Percentiles rank a stretch among this genome's conserved stretches.
Evolutionary conservation across 2,797 vertebrate genomes (phyloP).

Genomic region (Brachyrhaphis roseni): DNA sequence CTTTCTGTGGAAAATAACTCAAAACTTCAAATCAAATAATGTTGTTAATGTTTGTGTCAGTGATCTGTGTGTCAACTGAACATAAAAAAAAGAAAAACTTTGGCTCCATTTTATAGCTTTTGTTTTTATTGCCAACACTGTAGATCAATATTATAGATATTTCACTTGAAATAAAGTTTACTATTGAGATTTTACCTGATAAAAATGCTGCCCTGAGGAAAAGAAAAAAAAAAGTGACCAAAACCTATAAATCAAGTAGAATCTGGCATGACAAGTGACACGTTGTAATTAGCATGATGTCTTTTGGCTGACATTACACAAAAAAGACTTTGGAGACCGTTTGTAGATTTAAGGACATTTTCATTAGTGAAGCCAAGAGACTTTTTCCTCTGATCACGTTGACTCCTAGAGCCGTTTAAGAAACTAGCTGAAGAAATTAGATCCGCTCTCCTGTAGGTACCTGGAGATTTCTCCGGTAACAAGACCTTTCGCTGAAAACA

Average conservation of each 20-base stretch:
- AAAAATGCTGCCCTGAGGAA: neutral
- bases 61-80: neutral
- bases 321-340: neutral
- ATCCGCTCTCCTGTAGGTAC: constrained; percentile 27
- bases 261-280: neutral
- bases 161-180: no score
- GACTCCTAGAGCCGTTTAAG: constrained; percentile 14
- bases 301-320: neutral
- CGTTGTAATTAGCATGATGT: neutral
- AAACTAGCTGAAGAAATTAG: constrained; percentile 53
- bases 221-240: no score
- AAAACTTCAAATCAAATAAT: neutral
- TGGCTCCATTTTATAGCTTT: neutral
- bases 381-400: constrained; percentile 27
- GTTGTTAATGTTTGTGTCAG: neutral
- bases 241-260: neutral
- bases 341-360: neutral
- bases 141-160: neutral
- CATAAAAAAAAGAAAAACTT: neutral
- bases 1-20: neutral
- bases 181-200: neutral
- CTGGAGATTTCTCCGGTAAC: constrained; percentile 37
- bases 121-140: neutral
- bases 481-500: constrained; percentile 18
- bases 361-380: neutral